Evolutionary conservation across 1,140 invertebrate genomes (phyloP), one percentile per base, ranked within the genome.

Genomic region (Atopsyche davidsoni): DNA sequence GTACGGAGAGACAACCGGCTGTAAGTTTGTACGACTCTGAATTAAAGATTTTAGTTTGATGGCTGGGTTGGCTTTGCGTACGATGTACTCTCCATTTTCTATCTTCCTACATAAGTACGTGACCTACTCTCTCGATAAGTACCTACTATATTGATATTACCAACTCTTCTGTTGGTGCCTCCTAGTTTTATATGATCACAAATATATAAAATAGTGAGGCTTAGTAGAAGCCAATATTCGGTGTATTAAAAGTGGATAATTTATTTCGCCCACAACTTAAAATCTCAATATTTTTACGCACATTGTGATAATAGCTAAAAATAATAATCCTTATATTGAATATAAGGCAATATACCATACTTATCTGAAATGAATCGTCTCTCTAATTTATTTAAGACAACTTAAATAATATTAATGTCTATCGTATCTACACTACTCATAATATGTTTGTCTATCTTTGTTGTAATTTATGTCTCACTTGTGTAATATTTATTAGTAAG

Each of bases 371-470:
- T 38, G 46, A 52, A 52, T 24, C 31, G 69, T 70, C 69, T 72
- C 69, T 73, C 69, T 70, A 66, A 67, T 70, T 73, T 56, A 56
- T 56, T 51, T 51, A 51, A 45, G 44, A 23, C 34, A 48, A 46
- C 38, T 56, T 48, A 49, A 56, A 46, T 56, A 51, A 56, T 56
- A 47, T 43, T 52, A 42, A 56, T 56, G 44, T 56, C 45, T 46
- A 51, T 39, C 36, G 28, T 52, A 52, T 56, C 49, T 52, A 56
- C 54, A 48, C 42, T 56, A 56, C 54, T 56, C 54, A 56, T 49
- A 49, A 49, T 56, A 56, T 52, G 54, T 56, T 56, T 46, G 54
- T 56, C 54, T 56, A 51, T 55, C 49, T 56, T 52, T 56, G 54
- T 56, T 56, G 54, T 56, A 56, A 49, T 56, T 56, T 56, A 51